Conservation (phyloP, 2,113 vertebrate genomes). For the Cygnus buccinator region DNA sequence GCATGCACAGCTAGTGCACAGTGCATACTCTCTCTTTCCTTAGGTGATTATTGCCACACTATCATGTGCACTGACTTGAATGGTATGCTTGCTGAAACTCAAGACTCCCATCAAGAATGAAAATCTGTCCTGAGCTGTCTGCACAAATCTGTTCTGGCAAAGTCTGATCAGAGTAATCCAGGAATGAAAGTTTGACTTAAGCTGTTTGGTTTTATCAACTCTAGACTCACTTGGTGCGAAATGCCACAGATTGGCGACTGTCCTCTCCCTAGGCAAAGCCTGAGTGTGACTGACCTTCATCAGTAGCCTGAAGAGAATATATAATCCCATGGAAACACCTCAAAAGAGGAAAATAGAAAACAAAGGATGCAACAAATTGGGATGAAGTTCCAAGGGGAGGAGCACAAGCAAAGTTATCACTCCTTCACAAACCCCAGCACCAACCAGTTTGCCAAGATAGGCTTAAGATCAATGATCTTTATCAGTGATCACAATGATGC, state of each 20-base stretch:
- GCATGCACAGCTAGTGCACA: background rate
- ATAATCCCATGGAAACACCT: background rate
- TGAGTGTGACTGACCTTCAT: background rate
- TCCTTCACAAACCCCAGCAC: background rate
- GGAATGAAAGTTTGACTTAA: background rate
- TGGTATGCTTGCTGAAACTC: conserved; percentile 1
- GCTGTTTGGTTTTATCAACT: background rate
- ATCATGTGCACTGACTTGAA: background rate
- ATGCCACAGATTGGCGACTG: background rate
- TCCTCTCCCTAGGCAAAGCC: background rate
- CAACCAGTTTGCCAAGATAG: background rate
- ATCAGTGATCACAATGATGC: background rate
- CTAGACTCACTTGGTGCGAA: background rate
- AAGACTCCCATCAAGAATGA: conserved; percentile 14
- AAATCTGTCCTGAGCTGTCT: background rate
- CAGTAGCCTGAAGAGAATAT: background rate
- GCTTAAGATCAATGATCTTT: background rate
- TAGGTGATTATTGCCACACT: background rate
- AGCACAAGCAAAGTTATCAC: background rate
- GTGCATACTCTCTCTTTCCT: background rate
- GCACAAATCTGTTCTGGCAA: background rate
- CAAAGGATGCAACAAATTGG: background rate
- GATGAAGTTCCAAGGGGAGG: background rate
- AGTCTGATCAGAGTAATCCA: background rate
- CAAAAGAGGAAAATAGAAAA: background rate